A percentile compares a stretch with the other conserved stretches of the same genome.
phyloP scores from a whole-genome alignment of 2,797 vertebrate species.

The Acanthurus tractus region DNA sequence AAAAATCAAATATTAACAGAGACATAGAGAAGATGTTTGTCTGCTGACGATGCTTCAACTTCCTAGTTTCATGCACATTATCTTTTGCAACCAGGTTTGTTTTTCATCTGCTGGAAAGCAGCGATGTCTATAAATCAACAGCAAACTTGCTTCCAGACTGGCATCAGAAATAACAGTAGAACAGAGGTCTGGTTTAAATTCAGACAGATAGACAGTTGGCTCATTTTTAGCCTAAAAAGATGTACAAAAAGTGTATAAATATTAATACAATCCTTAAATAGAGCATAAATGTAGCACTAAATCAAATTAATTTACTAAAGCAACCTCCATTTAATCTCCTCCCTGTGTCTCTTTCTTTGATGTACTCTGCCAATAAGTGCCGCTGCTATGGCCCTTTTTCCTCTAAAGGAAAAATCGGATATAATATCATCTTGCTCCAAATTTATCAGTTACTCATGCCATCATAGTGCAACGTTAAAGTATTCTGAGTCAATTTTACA shows the following conservation, averaged over 20 bases:
- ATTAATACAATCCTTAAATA: background rate
- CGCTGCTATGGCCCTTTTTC: slow-evolving; percentile 38
- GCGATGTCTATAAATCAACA: background rate
- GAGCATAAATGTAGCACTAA: background rate
- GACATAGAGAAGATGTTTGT: slow-evolving; percentile 13
- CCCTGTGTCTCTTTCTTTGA: slow-evolving; percentile 16
- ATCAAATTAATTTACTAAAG: slow-evolving; percentile 3
- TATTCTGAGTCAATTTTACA: slow-evolving; percentile 10
- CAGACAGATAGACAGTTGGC: background rate
- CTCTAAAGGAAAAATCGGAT: slow-evolving; percentile 15
- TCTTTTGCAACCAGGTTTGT: slow-evolving; percentile 1
- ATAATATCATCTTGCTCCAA: slow-evolving; percentile 28
- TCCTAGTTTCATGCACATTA: slow-evolving; percentile 19
- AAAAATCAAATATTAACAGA: background rate
- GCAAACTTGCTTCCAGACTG: background rate
- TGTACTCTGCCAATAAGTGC: slow-evolving; percentile 29
- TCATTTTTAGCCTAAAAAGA: background rate
- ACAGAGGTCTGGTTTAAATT: slow-evolving; percentile 1
- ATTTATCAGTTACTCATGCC: slow-evolving; percentile 38
- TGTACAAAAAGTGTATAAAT: background rate
- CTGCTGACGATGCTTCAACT: background rate
- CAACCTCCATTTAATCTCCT: slow-evolving; percentile 12
- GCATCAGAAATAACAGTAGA: background rate
- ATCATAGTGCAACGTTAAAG: slow-evolving; percentile 29
- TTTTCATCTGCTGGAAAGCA: slow-evolving; percentile 14